Percentiles rank a stretch among this genome's conserved stretches.
These are phyloP conservation scores for Geopemphigus sp. DNA, from an alignment of 1,140 invertebrate genomes.

Conservation along the genomic window DNA sequence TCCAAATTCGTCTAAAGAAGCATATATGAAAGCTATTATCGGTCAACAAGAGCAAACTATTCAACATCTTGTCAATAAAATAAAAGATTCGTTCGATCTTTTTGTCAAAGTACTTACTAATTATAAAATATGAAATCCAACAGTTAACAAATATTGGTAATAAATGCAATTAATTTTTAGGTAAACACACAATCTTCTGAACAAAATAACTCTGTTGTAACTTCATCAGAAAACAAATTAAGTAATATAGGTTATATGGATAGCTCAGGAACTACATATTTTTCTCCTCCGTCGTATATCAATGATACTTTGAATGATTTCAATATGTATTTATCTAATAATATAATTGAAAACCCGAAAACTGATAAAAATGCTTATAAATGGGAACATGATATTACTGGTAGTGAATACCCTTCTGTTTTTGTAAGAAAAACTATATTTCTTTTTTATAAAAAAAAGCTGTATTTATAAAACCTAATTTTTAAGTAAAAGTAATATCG, in stretches of 20 bases:
- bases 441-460: too few species aligned
- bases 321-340: not conserved
- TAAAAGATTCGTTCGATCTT: constrained; percentile 25
- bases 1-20: constrained; percentile 6
- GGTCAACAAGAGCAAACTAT: constrained; percentile 43
- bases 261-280: constrained; percentile 43
- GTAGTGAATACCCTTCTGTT: not conserved
- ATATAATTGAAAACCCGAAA: not conserved
- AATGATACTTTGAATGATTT: constrained; percentile 6
- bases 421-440: not conserved
- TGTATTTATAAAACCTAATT: not conserved
- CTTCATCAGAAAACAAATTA: not conserved
- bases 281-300: not conserved
- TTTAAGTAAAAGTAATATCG: not conserved
- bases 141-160: constrained; percentile 1
- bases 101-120: constrained; percentile 14
- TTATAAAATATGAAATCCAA: not conserved
- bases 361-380: not conserved
- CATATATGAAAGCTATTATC: constrained; percentile 38
- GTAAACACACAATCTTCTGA: not conserved
- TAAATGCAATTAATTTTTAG: constrained; percentile 12
- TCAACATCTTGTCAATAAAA: constrained; percentile 40
- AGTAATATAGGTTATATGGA: constrained; percentile 35
- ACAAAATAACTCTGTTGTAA: not conserved
- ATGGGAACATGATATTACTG: not conserved